Conservation (phyloP, 2,113 vertebrate species). For the Thinocorus orbignyianus region DNA sequence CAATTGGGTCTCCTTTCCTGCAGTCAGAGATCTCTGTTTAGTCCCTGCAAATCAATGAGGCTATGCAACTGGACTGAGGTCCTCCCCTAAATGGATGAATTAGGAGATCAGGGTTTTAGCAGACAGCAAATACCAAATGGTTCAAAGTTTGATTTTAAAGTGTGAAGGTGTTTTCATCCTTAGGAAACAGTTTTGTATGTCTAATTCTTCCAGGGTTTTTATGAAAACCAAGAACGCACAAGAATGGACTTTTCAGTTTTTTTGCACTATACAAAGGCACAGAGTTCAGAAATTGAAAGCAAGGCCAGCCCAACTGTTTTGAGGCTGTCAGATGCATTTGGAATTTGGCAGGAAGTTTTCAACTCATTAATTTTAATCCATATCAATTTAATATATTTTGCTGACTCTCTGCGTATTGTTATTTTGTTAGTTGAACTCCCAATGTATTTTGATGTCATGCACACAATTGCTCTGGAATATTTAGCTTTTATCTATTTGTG, state of each 20-base stretch:
- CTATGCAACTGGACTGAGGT: not conserved
- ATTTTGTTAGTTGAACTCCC: not conserved
- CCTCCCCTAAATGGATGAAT: not conserved
- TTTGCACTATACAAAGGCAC: too few species aligned
- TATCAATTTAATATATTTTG: not conserved
- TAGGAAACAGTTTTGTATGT: not conserved
- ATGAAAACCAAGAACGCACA: not conserved
- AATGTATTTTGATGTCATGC: not conserved
- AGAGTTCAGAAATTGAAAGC: not conserved
- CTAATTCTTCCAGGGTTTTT: not conserved
- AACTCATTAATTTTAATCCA: not conserved
- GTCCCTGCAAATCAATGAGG: not conserved
- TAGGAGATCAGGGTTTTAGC: not conserved
- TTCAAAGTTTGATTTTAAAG: not conserved
- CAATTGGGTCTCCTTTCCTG: not conserved
- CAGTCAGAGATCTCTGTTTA: not conserved
- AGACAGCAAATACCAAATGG: not conserved
- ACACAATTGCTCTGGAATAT: not conserved
- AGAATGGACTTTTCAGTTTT: not conserved
- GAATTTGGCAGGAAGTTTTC: not conserved
- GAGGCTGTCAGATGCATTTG: not conserved
- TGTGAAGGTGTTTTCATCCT: not conserved
- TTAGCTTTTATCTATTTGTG: not conserved
- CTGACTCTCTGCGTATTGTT: not conserved
- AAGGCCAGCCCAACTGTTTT: not conserved